Evolutionary conservation across 53 echinoderm and acorn worm genomes (phyloP), one percentile per base, ranked within the genome.

Genomic region (Antedon mediterranea): DNA sequence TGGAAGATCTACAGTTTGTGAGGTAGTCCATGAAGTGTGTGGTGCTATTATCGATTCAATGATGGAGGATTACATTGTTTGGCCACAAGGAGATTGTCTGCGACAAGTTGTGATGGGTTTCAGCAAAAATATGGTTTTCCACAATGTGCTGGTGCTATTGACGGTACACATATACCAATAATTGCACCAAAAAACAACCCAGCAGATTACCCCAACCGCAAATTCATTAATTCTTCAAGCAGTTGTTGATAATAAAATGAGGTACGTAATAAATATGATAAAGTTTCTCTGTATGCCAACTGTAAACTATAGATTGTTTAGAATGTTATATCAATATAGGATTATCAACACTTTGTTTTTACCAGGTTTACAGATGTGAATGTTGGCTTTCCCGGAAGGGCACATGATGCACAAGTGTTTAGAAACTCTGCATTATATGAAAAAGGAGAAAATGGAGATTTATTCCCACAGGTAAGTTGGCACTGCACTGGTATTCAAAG

Each of bases 111-210:
- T 57, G 23, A 57, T n/a, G n/a, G n/a, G n/a, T n/a, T n/a, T n/a
- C n/a, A n/a, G n/a, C n/a, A n/a, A n/a, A n/a, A n/a, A n/a, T n/a
- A 15, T 2, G 57, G 57, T 6, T 29, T 30, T 77, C 27, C 28
- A 71, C 77, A 76, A 30, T 76, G 71, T 89, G 89, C 74, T 23
- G 89, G 89, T 9, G 83, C 83, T 34, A 83, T 85, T 26, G 89
- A 89, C 77, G 83, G 85, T 0, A 85, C 89, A 0, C 83, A 89
- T 75, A 73, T 85, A 33, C 83, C 83, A 23, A 77, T 85, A 14
- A 43, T 85, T 29, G 80, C 85, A 5, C 89, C 85, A 18, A 28
- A 34, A 0, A 71, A 78, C 26, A 30, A 73, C 43, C 75, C 82
- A 13, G 78, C 82, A 2, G 89, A 89, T 41, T 89, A 82, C 31